Percentiles rank a stretch among this genome's conserved stretches.
These are phyloP conservation scores for Anorthoa munda DNA, from an alignment of 2,888 invertebrate species.

Conservation along the genomic window DNA sequence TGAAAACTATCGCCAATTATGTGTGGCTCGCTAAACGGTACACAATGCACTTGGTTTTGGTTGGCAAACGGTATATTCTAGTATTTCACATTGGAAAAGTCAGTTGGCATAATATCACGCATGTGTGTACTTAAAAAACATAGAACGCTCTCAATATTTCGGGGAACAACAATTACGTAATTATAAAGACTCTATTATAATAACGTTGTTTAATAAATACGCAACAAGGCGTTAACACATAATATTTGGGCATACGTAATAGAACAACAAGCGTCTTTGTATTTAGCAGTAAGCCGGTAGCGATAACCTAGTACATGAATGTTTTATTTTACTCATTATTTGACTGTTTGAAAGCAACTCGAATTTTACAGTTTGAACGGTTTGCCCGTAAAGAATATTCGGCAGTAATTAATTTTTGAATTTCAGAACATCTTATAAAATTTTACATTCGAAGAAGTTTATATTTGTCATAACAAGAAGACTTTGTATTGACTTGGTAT, in stretches of 20 bases:
- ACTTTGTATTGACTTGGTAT: no score
- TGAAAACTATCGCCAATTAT: constrained; percentile 50
- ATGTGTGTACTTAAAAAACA: neutral
- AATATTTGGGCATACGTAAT: neutral
- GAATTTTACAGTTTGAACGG: no score
- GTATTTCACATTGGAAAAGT: neutral
- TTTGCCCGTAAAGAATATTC: no score
- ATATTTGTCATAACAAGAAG: no score
- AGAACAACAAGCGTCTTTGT: constrained; percentile 24
- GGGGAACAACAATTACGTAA: constrained; percentile 7
- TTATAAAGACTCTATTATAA: neutral
- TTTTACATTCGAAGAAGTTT: no score
- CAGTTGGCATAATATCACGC: neutral
- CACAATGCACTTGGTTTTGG: constrained; percentile 15
- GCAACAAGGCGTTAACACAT: neutral
- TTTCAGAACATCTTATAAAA: no score
- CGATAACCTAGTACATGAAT: constrained; percentile 10
- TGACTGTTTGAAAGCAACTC: neutral
- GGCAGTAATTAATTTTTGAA: no score
- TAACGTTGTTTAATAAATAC: constrained; percentile 10
- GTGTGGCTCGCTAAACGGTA: constrained; percentile 30
- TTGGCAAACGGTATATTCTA: neutral
- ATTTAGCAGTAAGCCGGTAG: neutral
- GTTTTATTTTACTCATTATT: constrained; percentile 1
- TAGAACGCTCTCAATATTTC: constrained; percentile 2